phyloP scores from a whole-genome alignment of 2,888 invertebrate species.

The Adelphocoris suturalis region DNA sequence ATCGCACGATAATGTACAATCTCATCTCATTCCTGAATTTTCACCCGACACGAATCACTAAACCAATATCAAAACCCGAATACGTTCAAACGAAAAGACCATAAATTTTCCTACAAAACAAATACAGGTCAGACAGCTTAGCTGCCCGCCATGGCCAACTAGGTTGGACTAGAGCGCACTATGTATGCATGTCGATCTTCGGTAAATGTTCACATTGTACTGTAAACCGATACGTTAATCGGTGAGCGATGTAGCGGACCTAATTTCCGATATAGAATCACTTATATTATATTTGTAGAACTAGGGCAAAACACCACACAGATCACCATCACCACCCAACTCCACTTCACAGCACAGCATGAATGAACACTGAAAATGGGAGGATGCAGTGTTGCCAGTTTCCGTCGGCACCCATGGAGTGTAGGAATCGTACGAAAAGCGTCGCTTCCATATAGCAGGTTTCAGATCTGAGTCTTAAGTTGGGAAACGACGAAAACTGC shows the following conservation, averaged over 20 bases:
- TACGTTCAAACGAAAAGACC: background rate
- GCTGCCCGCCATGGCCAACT: constrained; percentile 67
- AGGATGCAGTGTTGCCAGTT: constrained; percentile 36
- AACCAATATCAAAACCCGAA: background rate
- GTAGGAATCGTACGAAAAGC: too few species aligned
- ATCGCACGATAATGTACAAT: too few species aligned
- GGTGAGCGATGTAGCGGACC: background rate
- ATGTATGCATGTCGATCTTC: background rate
- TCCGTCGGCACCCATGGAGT: background rate
- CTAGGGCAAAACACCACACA: constrained; percentile 31
- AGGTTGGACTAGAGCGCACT: constrained; percentile 42
- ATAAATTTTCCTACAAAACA: constrained; percentile 34
- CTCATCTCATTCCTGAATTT: background rate
- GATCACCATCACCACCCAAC: constrained; percentile 1
- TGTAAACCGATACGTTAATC: background rate
- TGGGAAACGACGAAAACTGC: too few species aligned
- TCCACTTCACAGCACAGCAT: background rate
- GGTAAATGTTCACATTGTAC: constrained; percentile 44
- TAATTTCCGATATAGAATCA: background rate
- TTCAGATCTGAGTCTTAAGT: too few species aligned
- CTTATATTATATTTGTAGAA: constrained; percentile 1
- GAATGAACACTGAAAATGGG: constrained; percentile 35
- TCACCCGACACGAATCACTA: background rate
- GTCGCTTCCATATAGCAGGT: too few species aligned
- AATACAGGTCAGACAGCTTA: constrained; percentile 69